Conservation (phyloP, 1,140 invertebrate genomes). For the Drosophila pallidifrons region DNA sequence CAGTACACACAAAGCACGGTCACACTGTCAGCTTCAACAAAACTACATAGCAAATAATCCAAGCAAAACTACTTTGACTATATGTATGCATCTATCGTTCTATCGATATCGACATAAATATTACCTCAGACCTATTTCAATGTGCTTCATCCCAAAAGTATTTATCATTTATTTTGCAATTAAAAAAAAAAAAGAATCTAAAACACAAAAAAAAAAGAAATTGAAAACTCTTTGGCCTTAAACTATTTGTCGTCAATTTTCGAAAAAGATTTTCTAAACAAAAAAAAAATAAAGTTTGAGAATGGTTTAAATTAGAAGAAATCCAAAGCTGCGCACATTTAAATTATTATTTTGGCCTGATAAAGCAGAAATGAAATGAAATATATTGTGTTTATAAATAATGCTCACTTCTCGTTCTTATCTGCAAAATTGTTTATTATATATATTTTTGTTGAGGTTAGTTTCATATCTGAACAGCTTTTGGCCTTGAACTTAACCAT, state of each 20-base stretch:
- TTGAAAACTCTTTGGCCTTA: conserved; percentile 22
- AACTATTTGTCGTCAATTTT: conserved; percentile 33
- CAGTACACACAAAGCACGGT: conserved; percentile 27
- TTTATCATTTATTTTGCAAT: conserved; percentile 1
- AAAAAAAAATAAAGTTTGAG: conserved; percentile 6
- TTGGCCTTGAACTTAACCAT: conserved; percentile 25
- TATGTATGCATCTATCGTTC: conserved; percentile 13
- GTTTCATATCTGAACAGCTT: conserved; percentile 18
- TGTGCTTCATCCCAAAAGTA: conserved; percentile 22
- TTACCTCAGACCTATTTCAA: conserved; percentile 35
- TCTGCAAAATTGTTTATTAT: background rate
- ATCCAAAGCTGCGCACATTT: conserved; percentile 26
- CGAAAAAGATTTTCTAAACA: conserved; percentile 14
- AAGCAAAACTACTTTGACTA: conserved; percentile 13
- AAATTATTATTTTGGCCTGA: conserved; percentile 1
- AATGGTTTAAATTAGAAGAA: conserved; percentile 1
- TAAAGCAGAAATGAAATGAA: conserved; percentile 11
- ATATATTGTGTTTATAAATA: background rate
- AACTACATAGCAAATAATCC: conserved; percentile 9
- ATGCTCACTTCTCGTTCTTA: conserved; percentile 4
- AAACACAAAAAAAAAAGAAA: background rate
- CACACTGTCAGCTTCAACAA: conserved; percentile 32
- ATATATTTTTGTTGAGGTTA: background rate
- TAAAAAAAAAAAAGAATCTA: background rate
- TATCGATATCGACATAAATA: no score